Conservation (phyloP, 2,888 invertebrate species). For the Scaptomyza parva region DNA sequence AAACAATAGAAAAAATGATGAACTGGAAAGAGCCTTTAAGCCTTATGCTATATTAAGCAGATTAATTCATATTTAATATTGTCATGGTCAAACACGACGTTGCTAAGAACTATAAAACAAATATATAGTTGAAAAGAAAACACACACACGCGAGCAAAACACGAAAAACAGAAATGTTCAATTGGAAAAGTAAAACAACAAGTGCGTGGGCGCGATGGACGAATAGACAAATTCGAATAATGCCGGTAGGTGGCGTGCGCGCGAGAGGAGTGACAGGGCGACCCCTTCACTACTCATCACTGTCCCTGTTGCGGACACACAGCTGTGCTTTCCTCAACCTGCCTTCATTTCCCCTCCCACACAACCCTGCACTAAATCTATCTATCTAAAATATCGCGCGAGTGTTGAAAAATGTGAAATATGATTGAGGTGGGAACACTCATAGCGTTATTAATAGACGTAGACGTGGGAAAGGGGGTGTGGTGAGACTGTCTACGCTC, state of each 20-base stretch:
- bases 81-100: constrained; percentile 69
- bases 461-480: constrained; percentile 41
- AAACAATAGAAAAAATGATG: constrained; percentile 28
- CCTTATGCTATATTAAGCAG: constrained; percentile 53
- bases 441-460: constrained; percentile 71
- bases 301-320: constrained; percentile 47
- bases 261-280: constrained; percentile 11
- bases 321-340: constrained; percentile 30
- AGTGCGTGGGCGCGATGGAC: constrained; percentile 64
- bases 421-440: constrained; percentile 78
- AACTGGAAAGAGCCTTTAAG: constrained; percentile 42
- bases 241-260: constrained; percentile 21
- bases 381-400: constrained; percentile 42
- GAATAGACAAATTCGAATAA: constrained; percentile 41
- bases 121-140: constrained; percentile 34
- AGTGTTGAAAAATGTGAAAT: constrained; percentile 74
- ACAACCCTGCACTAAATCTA: constrained; percentile 28
- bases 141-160: constrained; percentile 6
- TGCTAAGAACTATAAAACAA: constrained; percentile 56
- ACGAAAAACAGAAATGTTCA: constrained; percentile 33
- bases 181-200: constrained; percentile 38
- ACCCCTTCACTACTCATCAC: constrained; percentile 5
- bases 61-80: constrained; percentile 79
- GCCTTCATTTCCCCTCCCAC: not conserved
- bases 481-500: constrained; percentile 8